Evolutionary conservation across 2,888 invertebrate genomes (phyloP).

Genomic region (Temnothorax unifasciatus): DNA sequence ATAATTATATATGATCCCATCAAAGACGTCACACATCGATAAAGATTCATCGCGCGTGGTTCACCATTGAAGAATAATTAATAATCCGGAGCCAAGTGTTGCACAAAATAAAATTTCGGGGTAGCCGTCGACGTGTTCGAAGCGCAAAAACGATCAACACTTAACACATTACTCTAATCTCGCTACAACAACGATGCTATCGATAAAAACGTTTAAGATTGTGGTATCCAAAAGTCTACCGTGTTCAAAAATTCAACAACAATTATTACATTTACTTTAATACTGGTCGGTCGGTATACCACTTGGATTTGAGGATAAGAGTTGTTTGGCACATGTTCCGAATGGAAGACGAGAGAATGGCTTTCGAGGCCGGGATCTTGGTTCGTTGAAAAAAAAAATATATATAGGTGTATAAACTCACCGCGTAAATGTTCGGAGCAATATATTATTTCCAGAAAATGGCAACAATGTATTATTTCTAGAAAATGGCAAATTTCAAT

Average conservation of each 20-base stretch:
- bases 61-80: slow-evolving; percentile 23
- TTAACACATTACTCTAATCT: slow-evolving; percentile 54
- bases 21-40: neutral
- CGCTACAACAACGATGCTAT: slow-evolving; percentile 62
- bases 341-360: slow-evolving; percentile 53
- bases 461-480: neutral
- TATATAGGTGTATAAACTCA: neutral
- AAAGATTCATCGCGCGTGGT: slow-evolving; percentile 27
- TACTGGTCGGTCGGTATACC: slow-evolving; percentile 68
- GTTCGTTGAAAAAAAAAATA: neutral
- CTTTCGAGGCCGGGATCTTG: slow-evolving; percentile 4
- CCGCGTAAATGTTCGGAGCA: neutral
- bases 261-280: slow-evolving; percentile 61
- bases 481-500: neutral
- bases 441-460: slow-evolving; percentile 1
- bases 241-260: slow-evolving; percentile 57
- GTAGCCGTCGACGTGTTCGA: slow-evolving; percentile 34
- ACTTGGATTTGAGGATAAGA: slow-evolving; percentile 31
- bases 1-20: slow-evolving; percentile 9
- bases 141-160: slow-evolving; percentile 48
- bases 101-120: slow-evolving; percentile 32
- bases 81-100: slow-evolving; percentile 8
- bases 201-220: slow-evolving; percentile 53
- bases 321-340: slow-evolving; percentile 61
- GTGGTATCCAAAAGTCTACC: slow-evolving; percentile 64